Evolutionary conservation across 2,797 vertebrate species (phyloP), one percentile per base, ranked within the genome.

Genomic region (Gymnothorax javanicus): DNA sequence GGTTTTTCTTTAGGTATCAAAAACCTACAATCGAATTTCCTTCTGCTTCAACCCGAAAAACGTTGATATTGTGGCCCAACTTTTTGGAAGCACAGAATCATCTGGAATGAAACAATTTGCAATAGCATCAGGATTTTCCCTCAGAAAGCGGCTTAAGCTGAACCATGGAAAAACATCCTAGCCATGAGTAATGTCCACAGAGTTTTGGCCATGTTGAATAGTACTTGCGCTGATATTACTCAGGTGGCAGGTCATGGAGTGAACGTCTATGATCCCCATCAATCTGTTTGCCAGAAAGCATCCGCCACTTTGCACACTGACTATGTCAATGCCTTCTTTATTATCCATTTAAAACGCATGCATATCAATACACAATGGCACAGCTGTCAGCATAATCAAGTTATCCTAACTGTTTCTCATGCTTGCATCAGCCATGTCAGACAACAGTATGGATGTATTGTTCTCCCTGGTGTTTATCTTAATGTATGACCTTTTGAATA

Each of bases 291-390:
- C 58, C 23, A 52, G 67, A 82, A 6, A 57, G 81, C 23, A 11
- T 64, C 71, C 17, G 71, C 69, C 56, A 56, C 15, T 0, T 83
- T 64, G 15, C 64, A 27, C 59, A 84, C 84, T 83, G 75, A 75
- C 58, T 77, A 17, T 86, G 73, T 69, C 25, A 56, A 83, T 88
- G 82, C 64, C 33, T 84, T 86, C 87, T 88, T 87, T 86, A 90
- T 23, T 54, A 71, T 77, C 87, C 73, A 86, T 90, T 87, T 88
- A 84, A 86, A 84, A 25, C 43, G 64, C 59, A 87, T 64, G 58
- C 75, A 75, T 88, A 60, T 90, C 86, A 86, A 87, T 87, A 88
- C 84, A 88, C 84, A 64, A 87, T 87, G 86, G 83, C 82, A 77
- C 13, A 77, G 59, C 60, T 33, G 62, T 79, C 82, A 59, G 57